phyloP scores from a whole-genome alignment of 2,888 invertebrate species.

The Archips crataeganus region DNA sequence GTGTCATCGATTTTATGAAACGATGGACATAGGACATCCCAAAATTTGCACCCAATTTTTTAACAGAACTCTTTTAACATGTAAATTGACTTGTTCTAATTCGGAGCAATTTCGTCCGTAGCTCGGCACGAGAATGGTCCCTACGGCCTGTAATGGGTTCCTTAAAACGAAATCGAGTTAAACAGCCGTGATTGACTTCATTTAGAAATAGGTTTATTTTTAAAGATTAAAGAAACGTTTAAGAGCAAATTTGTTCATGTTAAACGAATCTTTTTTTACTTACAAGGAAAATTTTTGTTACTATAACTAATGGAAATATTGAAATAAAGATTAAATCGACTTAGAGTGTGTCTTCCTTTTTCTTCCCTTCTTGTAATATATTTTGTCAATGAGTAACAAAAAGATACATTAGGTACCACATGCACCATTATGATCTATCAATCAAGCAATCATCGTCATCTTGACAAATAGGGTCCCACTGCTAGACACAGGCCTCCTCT shows the following conservation, averaged over 20 bases:
- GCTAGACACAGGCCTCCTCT: too few species aligned
- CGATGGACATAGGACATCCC: slow-evolving; percentile 43
- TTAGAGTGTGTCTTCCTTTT: too few species aligned
- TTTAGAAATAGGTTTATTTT: slow-evolving; percentile 68
- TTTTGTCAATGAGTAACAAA: too few species aligned
- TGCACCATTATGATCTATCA: too few species aligned
- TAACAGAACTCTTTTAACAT: slow-evolving; percentile 77
- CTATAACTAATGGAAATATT: slow-evolving; percentile 19
- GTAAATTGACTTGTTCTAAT: slow-evolving; percentile 79
- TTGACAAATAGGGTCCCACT: too few species aligned
- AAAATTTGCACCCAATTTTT: slow-evolving; percentile 71
- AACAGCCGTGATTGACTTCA: slow-evolving; percentile 80
- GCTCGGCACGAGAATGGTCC: slow-evolving; percentile 66
- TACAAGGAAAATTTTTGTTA: slow-evolving; percentile 31
- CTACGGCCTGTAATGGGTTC: slow-evolving; percentile 79
- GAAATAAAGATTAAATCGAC: slow-evolving; percentile 13
- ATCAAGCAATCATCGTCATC: too few species aligned
- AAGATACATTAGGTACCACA: too few species aligned
- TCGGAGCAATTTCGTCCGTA: slow-evolving; percentile 71
- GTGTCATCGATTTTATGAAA: too few species aligned
- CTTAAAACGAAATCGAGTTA: slow-evolving; percentile 80
- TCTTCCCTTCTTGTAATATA: too few species aligned
- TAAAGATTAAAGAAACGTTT: slow-evolving; percentile 59
- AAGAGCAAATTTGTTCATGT: slow-evolving; percentile 46
- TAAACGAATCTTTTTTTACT: slow-evolving; percentile 42